Conservation (phyloP, 2,888 invertebrate genomes). For the Seladonia tumulorum region DNA sequence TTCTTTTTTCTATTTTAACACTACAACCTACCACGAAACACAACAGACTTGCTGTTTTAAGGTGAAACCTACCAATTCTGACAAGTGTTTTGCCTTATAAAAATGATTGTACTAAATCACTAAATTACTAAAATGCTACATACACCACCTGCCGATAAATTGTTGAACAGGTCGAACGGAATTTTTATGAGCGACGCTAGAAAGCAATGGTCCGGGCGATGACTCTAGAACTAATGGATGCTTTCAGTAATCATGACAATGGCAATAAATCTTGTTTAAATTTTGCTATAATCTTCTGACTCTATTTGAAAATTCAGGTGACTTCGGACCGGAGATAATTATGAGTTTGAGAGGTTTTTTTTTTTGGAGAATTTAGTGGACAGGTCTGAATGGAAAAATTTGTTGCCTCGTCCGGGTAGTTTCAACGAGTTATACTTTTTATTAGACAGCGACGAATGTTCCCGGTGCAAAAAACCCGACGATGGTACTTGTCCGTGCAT, state of each 20-base stretch:
- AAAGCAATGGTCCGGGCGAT: not conserved
- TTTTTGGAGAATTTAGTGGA: not conserved
- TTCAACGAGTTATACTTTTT: not conserved
- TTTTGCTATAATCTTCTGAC: too few relatives aligned
- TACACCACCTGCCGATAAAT: not conserved
- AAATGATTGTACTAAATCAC: too few relatives aligned
- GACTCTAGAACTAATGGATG: not conserved
- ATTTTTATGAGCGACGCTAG: not conserved
- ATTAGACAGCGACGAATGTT: not conserved
- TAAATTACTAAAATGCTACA: too few relatives aligned
- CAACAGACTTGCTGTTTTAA: too few relatives aligned
- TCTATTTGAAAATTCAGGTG: not conserved
- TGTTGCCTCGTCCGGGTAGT: not conserved
- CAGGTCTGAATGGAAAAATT: not conserved
- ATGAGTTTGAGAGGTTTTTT: not conserved
- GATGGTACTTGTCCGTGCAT: conserved; percentile 10
- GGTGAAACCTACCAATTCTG: too few relatives aligned
- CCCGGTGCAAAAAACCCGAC: not conserved
- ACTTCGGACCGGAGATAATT: not conserved
- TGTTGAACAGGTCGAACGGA: not conserved
- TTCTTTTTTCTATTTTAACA: too few relatives aligned
- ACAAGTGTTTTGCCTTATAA: not conserved
- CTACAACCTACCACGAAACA: too few relatives aligned
- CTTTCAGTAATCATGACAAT: too few relatives aligned
- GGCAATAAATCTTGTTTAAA: too few relatives aligned